Base-by-base conservation (phyloP, 2,113 vertebrate genomes). In the Eptesicus fuscus region DNA sequence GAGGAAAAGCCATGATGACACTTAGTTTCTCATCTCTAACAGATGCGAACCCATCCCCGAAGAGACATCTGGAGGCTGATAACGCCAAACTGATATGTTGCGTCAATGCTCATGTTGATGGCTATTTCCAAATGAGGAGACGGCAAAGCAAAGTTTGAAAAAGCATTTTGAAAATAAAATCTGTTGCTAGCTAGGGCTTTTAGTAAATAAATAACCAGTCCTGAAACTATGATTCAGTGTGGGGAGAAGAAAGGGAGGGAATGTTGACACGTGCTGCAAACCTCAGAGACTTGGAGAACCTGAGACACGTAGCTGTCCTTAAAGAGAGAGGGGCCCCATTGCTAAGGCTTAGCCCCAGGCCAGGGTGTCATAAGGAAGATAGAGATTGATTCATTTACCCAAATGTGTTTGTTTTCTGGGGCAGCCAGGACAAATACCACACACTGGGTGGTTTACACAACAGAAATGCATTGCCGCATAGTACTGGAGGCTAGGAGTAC, bases 111-210 rank as follows among this genome's bases (percentile, higher is more conserved):
- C 56, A 30, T 40, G 16, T 12, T 79, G 56, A 61, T 18, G 10
- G 78, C 20, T 70, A 18, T 93, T 95, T 83, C n/a, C 4, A 95
- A 83, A 51, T 65, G 42, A 90, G 59, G 28, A 70, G 14, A 79
- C 9, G 32, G 32, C 47, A 84, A 80, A 83, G 77, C 53, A 40
- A 93, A 22, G 13, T 65, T 53, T 53, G 51, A 71, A 56, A 70
- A 83, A 22, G 17, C 16, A 92, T 63, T 87, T 84, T 78, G 56
- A 90, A 91, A 86, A 84, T n/a, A 85, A 70, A 83, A 93, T 83
- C 69, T 88, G 42, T 91, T 77, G 47, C 70, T 49, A 84, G 49
- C 23, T 49, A 78, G 11, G 14, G 17, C 28, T 56, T 74, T 79
- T 30, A 53, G 71, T 51, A 67, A 86, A 65, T 51, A 91, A 87